Percentiles rank a stretch among this genome's conserved stretches.
These are phyloP conservation scores for Anarsia innoxiella DNA, from an alignment of 2,888 invertebrate species.

Conservation along the genomic window DNA sequence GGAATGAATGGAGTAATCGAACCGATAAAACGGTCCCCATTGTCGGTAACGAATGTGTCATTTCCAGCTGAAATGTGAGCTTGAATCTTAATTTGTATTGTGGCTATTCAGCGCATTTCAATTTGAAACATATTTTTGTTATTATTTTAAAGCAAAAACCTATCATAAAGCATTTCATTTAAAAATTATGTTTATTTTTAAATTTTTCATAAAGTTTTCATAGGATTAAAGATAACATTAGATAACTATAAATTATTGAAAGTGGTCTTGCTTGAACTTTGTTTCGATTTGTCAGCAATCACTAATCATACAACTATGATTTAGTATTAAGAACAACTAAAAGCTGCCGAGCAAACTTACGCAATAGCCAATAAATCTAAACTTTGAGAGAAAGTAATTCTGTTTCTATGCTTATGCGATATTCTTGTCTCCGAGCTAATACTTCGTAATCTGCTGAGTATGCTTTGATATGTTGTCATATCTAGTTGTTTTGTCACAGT, in stretches of 20 bases:
- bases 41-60: conserved; percentile 65
- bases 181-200: too few species aligned
- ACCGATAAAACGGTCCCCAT: conserved; percentile 58
- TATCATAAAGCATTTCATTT: too few species aligned
- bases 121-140: not conserved
- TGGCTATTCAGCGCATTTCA: conserved; percentile 28
- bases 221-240: not conserved
- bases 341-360: conserved; percentile 55
- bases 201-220: too few species aligned
- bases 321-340: conserved; percentile 62
- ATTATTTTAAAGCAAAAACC: too few species aligned
- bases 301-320: conserved; percentile 59
- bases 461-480: conserved; percentile 46
- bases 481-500: conserved; percentile 43
- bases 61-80: conserved; percentile 55
- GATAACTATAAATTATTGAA: not conserved
- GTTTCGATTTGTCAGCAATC: conserved; percentile 47
- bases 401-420: conserved; percentile 59
- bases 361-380: conserved; percentile 67
- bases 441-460: conserved; percentile 55
- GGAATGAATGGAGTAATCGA: conserved; percentile 63
- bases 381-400: conserved; percentile 67
- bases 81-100: conserved; percentile 43
- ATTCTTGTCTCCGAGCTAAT: conserved; percentile 54
- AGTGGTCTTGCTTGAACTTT: conserved; percentile 26